Evolutionary conservation across 2,797 vertebrate species (phyloP).

Genomic region (Erpetoichthys calabaricus): DNA sequence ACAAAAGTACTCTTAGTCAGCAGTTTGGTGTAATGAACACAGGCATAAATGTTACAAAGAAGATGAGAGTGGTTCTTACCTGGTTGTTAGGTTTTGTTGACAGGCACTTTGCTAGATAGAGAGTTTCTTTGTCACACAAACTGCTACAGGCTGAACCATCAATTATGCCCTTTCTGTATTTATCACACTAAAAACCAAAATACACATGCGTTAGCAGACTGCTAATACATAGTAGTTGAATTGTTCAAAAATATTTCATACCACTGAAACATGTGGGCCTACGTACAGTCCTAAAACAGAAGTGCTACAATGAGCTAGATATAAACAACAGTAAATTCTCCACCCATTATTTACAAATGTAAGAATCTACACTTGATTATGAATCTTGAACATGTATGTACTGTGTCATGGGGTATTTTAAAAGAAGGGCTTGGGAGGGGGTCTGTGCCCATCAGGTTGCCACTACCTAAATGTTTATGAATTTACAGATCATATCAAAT

Average conservation of each 20-base stretch:
- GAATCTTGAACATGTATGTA: too few species aligned
- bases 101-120: constrained; percentile 90
- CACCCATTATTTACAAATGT: neutral
- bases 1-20: too few species aligned
- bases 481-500: too few species aligned
- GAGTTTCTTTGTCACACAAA: constrained; percentile 80
- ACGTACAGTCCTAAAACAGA: neutral
- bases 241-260: neutral
- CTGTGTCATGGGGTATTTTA: too few species aligned
- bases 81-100: constrained; percentile 77
- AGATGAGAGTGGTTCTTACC: constrained; percentile 41
- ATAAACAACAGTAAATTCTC: neutral
- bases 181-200: constrained; percentile 64
- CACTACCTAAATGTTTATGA: too few species aligned
- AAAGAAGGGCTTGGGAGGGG: too few species aligned
- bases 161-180: constrained; percentile 83
- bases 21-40: too few species aligned
- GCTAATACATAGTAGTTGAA: neutral
- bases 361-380: too few species aligned
- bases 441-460: too few species aligned
- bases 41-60: constrained; percentile 4
- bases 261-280: neutral
- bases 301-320: neutral
- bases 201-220: neutral
- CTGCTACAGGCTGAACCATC: constrained; percentile 89